Conservation (phyloP, 23 tunicate genomes). For the Ciona savignyi region DNA sequence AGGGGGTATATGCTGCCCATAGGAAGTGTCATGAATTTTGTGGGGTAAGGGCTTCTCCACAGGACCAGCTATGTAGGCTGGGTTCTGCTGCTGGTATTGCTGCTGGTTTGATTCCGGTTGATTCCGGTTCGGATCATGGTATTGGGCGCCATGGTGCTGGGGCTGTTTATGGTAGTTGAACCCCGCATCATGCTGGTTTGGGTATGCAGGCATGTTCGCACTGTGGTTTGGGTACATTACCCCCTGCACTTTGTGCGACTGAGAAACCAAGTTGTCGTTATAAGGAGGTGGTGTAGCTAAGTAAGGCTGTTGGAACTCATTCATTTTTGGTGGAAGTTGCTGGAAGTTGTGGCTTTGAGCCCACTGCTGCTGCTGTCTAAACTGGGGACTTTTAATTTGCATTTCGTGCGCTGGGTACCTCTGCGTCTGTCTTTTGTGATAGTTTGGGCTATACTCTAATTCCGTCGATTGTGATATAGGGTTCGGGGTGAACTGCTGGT, state of each 20-base stretch:
- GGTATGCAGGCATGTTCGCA: neutral
- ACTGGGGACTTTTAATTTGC: neutral
- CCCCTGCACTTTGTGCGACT: neutral
- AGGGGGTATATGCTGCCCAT: no score
- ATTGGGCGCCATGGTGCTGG: neutral
- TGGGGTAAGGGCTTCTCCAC: no score
- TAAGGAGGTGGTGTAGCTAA: neutral
- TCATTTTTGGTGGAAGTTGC: neutral
- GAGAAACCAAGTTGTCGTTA: neutral
- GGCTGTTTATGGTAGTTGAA: neutral
- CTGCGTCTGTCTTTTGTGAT: neutral
- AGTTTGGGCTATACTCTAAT: neutral
- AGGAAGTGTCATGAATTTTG: no score
- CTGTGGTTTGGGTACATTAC: neutral
- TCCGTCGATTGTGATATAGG: neutral
- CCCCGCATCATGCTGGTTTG: neutral
- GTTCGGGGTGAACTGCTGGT: neutral
- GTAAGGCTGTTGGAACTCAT: neutral
- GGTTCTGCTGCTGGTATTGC: neutral
- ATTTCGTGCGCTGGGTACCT: neutral
- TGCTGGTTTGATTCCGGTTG: neutral
- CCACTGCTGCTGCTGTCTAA: neutral
- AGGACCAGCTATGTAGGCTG: neutral
- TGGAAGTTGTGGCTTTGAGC: neutral
- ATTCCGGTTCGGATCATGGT: neutral